These are phyloP conservation scores for Eupeodes latifasciatus DNA, from an alignment of 2,888 invertebrate genomes.

Conservation along the genomic window DNA sequence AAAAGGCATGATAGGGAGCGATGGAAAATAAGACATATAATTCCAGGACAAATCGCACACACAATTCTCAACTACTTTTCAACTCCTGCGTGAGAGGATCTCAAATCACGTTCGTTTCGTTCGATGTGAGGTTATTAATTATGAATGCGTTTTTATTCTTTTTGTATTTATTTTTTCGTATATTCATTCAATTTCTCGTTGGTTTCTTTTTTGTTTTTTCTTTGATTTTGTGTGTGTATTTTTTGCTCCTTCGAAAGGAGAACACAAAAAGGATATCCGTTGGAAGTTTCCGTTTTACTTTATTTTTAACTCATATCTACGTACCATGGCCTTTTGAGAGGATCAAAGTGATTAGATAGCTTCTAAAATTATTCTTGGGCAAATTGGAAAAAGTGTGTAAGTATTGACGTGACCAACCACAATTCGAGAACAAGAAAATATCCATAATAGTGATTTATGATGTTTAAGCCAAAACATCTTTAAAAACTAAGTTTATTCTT, in stretches of 20 bases:
- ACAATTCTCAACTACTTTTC: not conserved
- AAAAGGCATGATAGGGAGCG: constrained; percentile 33
- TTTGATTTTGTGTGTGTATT: not conserved
- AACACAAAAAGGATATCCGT: constrained; percentile 70
- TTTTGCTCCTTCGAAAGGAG: constrained; percentile 35
- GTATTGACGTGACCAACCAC: no score
- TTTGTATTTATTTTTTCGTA: constrained; percentile 8
- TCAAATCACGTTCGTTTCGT: constrained; percentile 61
- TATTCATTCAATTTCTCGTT: constrained; percentile 24
- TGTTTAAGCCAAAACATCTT: no score
- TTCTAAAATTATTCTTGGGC: no score
- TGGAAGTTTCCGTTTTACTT: constrained; percentile 53
- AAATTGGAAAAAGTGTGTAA: no score
- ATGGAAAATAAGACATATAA: constrained; percentile 69
- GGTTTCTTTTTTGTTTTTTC: not conserved
- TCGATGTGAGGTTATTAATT: constrained; percentile 64
- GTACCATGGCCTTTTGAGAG: not conserved
- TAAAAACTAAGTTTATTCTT: no score
- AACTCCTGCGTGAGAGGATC: constrained; percentile 58
- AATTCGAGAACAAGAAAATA: no score
- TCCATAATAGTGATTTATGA: no score
- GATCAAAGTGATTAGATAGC: constrained; percentile 10
- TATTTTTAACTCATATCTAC: constrained; percentile 16
- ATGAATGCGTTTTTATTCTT: constrained; percentile 55
- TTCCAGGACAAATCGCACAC: constrained; percentile 73